These are phyloP conservation scores for Diorhabda sublineata DNA, from an alignment of 1,140 invertebrate species.

Conservation along the genomic window DNA sequence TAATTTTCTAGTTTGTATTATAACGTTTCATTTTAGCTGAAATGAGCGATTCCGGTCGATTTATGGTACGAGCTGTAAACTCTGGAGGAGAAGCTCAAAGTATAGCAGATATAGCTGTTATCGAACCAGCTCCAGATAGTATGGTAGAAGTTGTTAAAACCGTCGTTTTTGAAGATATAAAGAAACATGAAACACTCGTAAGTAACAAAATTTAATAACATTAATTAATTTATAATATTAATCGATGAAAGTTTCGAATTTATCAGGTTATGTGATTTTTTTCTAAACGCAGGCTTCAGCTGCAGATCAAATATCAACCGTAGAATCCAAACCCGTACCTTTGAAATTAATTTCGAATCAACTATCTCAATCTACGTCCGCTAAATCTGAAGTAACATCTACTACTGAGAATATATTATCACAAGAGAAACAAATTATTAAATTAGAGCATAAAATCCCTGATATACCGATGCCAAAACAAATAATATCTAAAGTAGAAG, in stretches of 20 bases:
- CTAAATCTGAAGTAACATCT: slow-evolving; percentile 38
- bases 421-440: slow-evolving; percentile 37
- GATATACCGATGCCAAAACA: slow-evolving; percentile 37
- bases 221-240: too few species aligned
- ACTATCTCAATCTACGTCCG: slow-evolving; percentile 32
- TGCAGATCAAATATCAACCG: slow-evolving; percentile 40
- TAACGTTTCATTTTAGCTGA: slow-evolving; percentile 48
- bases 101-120: slow-evolving; percentile 70
- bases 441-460: slow-evolving; percentile 36
- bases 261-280: not conserved
- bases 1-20: slow-evolving; percentile 5
- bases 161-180: slow-evolving; percentile 57
- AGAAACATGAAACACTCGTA: slow-evolving; percentile 47
- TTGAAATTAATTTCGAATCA: slow-evolving; percentile 17
- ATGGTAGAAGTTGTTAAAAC: slow-evolving; percentile 65
- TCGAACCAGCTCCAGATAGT: slow-evolving; percentile 65
- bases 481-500: slow-evolving; percentile 22
- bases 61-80: slow-evolving; percentile 69
- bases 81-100: slow-evolving; percentile 71
- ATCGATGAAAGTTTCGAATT: too few species aligned
- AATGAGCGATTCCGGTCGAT: slow-evolving; percentile 63
- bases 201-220: slow-evolving; percentile 21
- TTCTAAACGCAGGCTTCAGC: slow-evolving; percentile 37
- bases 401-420: slow-evolving; percentile 36
- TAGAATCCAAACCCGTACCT: slow-evolving; percentile 27